Evolutionary conservation across 2,113 vertebrate species (phyloP), one percentile per base, ranked within the genome.

Genomic region (Rhinogobius similis): DNA sequence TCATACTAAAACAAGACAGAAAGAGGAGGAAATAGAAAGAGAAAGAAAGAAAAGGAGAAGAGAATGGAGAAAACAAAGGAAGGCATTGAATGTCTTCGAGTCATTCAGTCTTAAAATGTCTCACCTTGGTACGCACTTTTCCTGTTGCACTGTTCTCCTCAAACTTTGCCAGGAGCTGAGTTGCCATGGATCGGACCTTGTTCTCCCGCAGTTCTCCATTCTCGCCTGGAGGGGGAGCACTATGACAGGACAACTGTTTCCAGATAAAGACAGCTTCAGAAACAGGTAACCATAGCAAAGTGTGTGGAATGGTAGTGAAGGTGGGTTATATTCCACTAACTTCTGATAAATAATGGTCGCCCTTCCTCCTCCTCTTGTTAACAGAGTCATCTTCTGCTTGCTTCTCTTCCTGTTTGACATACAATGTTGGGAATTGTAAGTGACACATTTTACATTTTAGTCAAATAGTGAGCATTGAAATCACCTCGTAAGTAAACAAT

Each of bases 181-280:
- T 98, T 3, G 96, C 95, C 96, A 99, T 97, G 48, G 94, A 97
- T 81, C 95, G 95, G 43, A 98, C 96, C 85, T 95, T 97, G 88
- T 97, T 98, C 85, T 96, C 96, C 75, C 87, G 94, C 43, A 86
- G 84, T 56, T 93, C 89, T 20, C 86, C 72, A 0, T 88, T 84
- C 14, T 95, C 94, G 13, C 91, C 94, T 68, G 70, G 82, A 73
- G 85, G 83, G 68, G 87, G 91, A 6, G 82, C 72, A 68, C 89
- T 92, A 72, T 88, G 94, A 82, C 85, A 92, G 78, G 94, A 93
- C 84, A 94, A 86, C 78, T 83, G 92, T 70, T 16, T 76, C 64
- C 20, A 0, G 20, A 36, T 20, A 63, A 39, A 63, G 23, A 63
- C 36, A 38, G 5, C 2, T 9, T 39, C 14, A 24, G n/a, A 13